Evolutionary conservation across 2,797 vertebrate species (phyloP).

Genomic region (Naso thynnoides): DNA sequence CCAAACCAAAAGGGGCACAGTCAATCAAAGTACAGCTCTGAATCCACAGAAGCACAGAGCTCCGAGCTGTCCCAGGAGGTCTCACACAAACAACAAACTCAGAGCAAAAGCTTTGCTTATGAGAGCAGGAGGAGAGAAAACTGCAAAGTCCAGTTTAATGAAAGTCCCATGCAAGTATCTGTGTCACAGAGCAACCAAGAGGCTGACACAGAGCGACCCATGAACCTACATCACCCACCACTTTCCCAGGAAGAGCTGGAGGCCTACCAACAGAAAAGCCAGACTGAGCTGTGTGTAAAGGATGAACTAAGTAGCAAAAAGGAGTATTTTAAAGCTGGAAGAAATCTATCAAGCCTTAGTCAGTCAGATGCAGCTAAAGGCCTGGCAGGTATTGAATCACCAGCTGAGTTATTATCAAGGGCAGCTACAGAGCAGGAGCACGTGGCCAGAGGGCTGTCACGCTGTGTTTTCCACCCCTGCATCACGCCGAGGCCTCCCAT

Average conservation of each 20-base stretch:
- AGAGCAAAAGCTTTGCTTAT: slow-evolving; percentile 12
- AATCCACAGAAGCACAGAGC: slow-evolving; percentile 27
- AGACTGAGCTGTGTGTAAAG: slow-evolving; percentile 32
- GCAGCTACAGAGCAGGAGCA: slow-evolving; percentile 6
- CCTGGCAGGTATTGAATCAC: slow-evolving; percentile 12
- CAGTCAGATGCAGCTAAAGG: slow-evolving; percentile 32
- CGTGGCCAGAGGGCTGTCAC: slow-evolving; percentile 6
- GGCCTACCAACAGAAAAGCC: slow-evolving; percentile 39
- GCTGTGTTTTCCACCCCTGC: slow-evolving; percentile 8
- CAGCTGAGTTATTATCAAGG: slow-evolving; percentile 22
- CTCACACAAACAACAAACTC: slow-evolving; percentile 30
- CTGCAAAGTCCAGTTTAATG: slow-evolving; percentile 50
- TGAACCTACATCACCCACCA: too few species aligned
- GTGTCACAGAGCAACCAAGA: slow-evolving; percentile 38
- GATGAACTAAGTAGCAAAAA: slow-evolving; percentile 41
- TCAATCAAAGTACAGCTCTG: slow-evolving; percentile 32
- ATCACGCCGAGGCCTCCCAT: slow-evolving; percentile 35
- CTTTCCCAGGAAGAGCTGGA: slow-evolving; percentile 42
- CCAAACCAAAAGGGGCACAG: slow-evolving; percentile 32
- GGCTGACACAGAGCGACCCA: slow-evolving; percentile 15
- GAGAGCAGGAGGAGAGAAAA: slow-evolving; percentile 44
- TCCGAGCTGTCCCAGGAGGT: slow-evolving; percentile 39
- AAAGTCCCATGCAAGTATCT: slow-evolving; percentile 29
- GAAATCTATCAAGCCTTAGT: slow-evolving; percentile 39
- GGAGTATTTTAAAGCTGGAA: slow-evolving; percentile 39